phyloP scores from a whole-genome alignment of 1,140 invertebrate species.

The Mizuhopecten yessoensis region DNA sequence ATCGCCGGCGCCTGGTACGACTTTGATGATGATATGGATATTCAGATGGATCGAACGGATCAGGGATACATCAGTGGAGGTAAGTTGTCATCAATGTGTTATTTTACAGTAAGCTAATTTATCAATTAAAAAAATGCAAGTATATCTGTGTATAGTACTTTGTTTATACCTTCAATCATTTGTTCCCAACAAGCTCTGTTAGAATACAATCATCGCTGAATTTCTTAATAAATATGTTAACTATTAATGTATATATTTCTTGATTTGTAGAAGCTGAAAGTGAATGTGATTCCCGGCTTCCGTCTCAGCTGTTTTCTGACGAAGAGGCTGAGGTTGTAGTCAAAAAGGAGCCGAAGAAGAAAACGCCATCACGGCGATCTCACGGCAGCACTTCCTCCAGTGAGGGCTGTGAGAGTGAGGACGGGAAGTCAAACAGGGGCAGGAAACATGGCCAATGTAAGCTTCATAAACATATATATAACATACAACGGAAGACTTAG shows the following conservation, averaged over 20 bases:
- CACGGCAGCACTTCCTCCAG: constrained; percentile 49
- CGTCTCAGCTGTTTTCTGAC: constrained; percentile 53
- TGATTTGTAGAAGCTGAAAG: background rate
- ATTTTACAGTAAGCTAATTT: no score
- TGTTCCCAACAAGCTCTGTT: background rate
- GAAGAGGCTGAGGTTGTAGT: constrained; percentile 49
- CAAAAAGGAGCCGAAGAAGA: constrained; percentile 43
- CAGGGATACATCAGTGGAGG: constrained; percentile 61
- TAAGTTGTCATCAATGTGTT: no score
- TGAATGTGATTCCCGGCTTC: background rate
- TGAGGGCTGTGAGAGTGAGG: constrained; percentile 9
- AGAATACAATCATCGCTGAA: background rate
- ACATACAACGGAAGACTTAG: no score
- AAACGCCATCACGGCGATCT: constrained; percentile 51
- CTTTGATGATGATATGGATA: constrained; percentile 50
- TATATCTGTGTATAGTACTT: no score
- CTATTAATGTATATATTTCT: background rate
- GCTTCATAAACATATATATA: background rate
- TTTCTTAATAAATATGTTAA: background rate
- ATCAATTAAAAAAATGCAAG: no score
- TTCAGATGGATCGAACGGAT: constrained; percentile 43
- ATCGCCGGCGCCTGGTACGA: constrained; percentile 65
- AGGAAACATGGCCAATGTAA: constrained; percentile 68
- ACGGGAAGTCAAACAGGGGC: constrained; percentile 53
- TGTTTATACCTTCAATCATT: no score